Evolutionary conservation across 2,113 vertebrate genomes (phyloP), one percentile per base, ranked within the genome.

Genomic region (Promerops cafer): DNA sequence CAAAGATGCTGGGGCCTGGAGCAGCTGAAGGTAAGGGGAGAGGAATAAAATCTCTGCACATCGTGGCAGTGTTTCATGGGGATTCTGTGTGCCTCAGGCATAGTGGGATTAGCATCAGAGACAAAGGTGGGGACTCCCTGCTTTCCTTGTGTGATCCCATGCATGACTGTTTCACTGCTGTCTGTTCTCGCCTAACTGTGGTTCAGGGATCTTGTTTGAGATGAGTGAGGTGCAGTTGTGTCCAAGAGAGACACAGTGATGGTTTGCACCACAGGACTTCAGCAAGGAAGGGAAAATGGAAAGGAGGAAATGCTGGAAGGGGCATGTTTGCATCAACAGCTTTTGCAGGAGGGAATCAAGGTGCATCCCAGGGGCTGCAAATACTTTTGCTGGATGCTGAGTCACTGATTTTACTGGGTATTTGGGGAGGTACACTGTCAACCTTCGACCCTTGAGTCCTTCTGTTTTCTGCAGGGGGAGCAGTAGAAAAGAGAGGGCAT

Each of bases 171-270:
- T 74, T 14, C 13, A 0, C 31, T 72, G 26, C 49, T 83, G n/a
- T 49, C 40, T 50, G 9, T 69, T 45, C 21, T 20, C 28, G 59
- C 16, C 40, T 17, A 15, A 5, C 40, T 33, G 21, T 13, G 44
- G 9, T 31, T 44, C 28, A 1, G 50, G 64, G 42, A 14, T 1
- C 6, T 1, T 12, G 42, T 65, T 13, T 5, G 27, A 77, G 63
- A 27, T 8, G 22, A 65, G 44, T 9, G 10, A 12, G 1, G 16
- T 40, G 22, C n/a, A 28, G 14, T 22, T 5, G 10, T 37, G 45
- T 26, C 42, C 28, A 2, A 11, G 63, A n/a, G 39, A 33, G 7
- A 10, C 6, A 1, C 6, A 5, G 35, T 0, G 0, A 16, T 3
- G 19, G 49, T 52, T 81, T 2, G 4, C 9, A 11, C 33, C 21